A percentile compares a stretch with the other conserved stretches of the same genome.
Conservation (phyloP, 2,113 vertebrate genomes). For the Phodopus roborovskii region DNA sequence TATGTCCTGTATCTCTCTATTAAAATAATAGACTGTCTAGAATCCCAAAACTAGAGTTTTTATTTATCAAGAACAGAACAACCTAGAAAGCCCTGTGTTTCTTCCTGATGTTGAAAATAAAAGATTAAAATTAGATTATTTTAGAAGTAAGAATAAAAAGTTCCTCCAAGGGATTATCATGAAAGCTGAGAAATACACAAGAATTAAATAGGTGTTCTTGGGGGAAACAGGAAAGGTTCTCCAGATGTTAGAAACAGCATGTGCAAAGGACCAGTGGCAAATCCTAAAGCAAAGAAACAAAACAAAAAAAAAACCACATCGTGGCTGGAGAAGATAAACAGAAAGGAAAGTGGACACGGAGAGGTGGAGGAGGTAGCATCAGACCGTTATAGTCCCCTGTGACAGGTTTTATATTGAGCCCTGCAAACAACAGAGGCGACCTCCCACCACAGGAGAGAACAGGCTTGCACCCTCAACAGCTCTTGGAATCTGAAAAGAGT, state of each 20-base stretch:
- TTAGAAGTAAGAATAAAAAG: not conserved
- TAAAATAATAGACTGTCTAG: constrained; percentile 34
- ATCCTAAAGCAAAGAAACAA: not conserved
- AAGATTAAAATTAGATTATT: constrained; percentile 49
- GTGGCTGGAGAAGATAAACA: not conserved
- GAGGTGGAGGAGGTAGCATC: not conserved
- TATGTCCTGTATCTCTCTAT: not conserved
- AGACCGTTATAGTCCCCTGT: not conserved
- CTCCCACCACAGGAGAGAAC: not conserved
- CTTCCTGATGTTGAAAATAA: not conserved
- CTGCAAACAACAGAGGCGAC: constrained; percentile 6
- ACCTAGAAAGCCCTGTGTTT: constrained; percentile 34
- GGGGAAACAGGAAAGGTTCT: not conserved
- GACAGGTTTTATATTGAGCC: not conserved
- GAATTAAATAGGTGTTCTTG: not conserved
- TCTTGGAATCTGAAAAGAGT: not conserved
- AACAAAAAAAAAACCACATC: not conserved
- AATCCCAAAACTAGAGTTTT: constrained; percentile 23
- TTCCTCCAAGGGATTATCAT: constrained; percentile 4
- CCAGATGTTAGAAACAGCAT: not conserved
- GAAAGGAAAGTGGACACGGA: not conserved
- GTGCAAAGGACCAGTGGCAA: not conserved
- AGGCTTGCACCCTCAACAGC: not conserved
- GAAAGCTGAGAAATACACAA: not conserved
- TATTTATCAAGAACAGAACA: not conserved